phyloP scores from a whole-genome alignment of 2,797 vertebrate species.

The Acridotheres tristis region DNA sequence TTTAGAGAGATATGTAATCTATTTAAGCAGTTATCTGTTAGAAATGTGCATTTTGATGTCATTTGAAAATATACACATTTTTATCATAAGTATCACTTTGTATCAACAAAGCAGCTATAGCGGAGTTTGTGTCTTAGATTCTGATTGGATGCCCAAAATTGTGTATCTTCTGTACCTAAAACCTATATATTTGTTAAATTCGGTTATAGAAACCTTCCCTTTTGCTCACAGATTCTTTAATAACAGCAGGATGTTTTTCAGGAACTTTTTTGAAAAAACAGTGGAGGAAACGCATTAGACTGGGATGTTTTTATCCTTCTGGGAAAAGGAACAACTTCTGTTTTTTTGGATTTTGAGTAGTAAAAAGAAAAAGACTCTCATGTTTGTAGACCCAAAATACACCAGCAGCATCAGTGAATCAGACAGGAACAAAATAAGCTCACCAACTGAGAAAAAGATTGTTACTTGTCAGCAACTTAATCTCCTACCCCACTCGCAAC shows the following conservation, averaged over 20 bases:
- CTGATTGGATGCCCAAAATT: neutral
- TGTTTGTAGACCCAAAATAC: neutral
- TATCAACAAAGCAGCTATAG: neutral
- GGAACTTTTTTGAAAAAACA: neutral
- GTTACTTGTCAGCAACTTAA: constrained; percentile 8
- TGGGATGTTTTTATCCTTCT: neutral
- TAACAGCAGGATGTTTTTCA: neutral
- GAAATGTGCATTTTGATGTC: neutral
- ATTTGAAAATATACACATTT: neutral
- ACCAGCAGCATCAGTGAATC: neutral
- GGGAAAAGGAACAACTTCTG: neutral
- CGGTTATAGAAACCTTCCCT: neutral
- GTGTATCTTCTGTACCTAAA: neutral
- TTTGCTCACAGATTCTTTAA: neutral
- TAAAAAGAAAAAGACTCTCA: neutral
- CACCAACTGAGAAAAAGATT: neutral
- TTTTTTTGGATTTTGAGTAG: neutral
- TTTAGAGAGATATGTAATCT: neutral
- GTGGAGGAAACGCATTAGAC: neutral
- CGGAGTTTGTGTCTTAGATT: neutral
- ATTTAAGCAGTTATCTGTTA: neutral
- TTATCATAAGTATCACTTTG: neutral
- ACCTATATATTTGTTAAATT: neutral
- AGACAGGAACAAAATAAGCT: neutral
- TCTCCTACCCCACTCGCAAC: neutral